Base-by-base conservation (phyloP, 2,888 invertebrate genomes). In the Eurytoma californica region DNA sequence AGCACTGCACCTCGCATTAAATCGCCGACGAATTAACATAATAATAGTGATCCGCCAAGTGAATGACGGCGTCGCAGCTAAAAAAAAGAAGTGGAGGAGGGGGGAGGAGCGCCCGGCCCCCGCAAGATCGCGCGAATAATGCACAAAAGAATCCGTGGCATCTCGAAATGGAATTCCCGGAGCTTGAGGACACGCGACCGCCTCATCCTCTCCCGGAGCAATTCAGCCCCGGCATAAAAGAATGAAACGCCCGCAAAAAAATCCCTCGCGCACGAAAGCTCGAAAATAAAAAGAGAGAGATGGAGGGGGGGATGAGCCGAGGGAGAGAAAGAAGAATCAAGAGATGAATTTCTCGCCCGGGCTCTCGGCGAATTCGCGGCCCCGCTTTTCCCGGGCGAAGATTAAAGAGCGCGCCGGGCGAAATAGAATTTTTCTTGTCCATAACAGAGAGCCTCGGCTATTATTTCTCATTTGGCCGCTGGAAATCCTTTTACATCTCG, bases 301-400 rank as follows among this genome's bases (percentile, higher is more conserved):
- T 3, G 4, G 30, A 30, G 30, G 4, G 30, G 4, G 4, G 4
- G 30, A 30, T 30, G 4, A n/a, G n/a, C n/a, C n/a, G n/a, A n/a
- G n/a, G n/a, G n/a, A n/a, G n/a, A n/a, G n/a, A n/a, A n/a, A n/a
- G 30, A 30, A 30, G 30, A 30, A 30, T 30, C 30, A 30, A 30
- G 30, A 30, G 30, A 30, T 30, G 30, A 86, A n/a, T n/a, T n/a
- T n/a, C n/a, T n/a, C n/a, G n/a, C n/a, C n/a, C n/a, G n/a, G n/a
- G n/a, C n/a, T n/a, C n/a, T n/a, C n/a, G n/a, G n/a, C n/a, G n/a
- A 82, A 83, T 85, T 86, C 86, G 86, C 86, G 85, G 86, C 85
- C 86, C 86, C 85, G 84, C 86, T 84, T 84, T 85, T 83, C 84
- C 85, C 85, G 69, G 67, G 60, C 84, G 85, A 85, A 87, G 87